Base-by-base conservation (phyloP, 1,140 invertebrate species). In the Aphidius ervi region DNA sequence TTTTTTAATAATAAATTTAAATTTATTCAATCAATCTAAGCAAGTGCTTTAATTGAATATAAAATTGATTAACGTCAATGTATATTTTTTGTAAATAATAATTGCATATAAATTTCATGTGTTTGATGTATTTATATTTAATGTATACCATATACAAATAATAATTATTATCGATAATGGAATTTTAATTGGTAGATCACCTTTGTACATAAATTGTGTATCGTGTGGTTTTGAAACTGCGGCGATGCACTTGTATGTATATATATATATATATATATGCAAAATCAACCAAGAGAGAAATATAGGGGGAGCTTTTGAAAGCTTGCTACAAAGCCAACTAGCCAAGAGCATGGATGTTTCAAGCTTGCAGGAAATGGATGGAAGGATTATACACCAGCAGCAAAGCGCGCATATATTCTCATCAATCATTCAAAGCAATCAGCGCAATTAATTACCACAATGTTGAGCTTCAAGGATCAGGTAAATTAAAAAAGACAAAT, bases 361-460 rank as follows among this genome's bases (percentile, higher is more conserved):
- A 23, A 59, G 59, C 47, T 6, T 58, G 62, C 62, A 65, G 60
- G 65, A 50, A 23, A 37, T 50, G 6, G 16, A 10, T 53, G 39
- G 40, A 54, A 16, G n/a, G 52, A 10, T 52, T 52, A 37, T 37
- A 52, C 40, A 54, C 42, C 39, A 40, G n/a, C 52, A 41, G 52
- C n/a, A 41, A 54, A 54, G 39, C 52, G 52, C 40, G 43, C 52
- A 37, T 74, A 73, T 23, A 69, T 69, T 70, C 70, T 78, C 71
- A 76, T 80, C 71, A 79, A 80, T 79, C 65, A 76, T 79, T 76
- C 73, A 79, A 68, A 71, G 73, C 76, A 79, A 79, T 80, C 76
- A 79, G 76, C 71, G 75, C 76, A 79, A 80, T 80, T 80, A 78
- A 79, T 79, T 80, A 78, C 76, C 74, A 64, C 70, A 68, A 66